phyloP scores from a whole-genome alignment of 2,888 invertebrate species.

The Linhomoeus sp. region DNA sequence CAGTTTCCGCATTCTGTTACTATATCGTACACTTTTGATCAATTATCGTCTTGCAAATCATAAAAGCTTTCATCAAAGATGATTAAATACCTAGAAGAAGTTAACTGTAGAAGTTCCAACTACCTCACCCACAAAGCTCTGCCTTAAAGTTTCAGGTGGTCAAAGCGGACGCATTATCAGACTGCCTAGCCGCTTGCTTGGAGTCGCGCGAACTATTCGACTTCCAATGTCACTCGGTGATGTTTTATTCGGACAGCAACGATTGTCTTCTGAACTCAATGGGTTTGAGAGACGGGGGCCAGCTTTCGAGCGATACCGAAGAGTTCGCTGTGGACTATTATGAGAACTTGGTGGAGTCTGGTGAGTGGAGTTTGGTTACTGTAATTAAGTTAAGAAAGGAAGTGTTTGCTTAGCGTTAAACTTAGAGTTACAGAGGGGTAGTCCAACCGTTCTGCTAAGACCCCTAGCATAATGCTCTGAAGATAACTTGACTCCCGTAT shows the following conservation, averaged over 20 bases:
- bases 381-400: neutral
- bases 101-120: too few relatives aligned
- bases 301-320: conserved; percentile 1
- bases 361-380: neutral
- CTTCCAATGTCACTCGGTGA: conserved; percentile 4
- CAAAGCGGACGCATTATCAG: neutral
- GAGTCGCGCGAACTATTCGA: neutral
- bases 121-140: too few relatives aligned
- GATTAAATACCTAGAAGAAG: too few relatives aligned
- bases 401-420: neutral
- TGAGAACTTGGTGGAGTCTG: conserved; percentile 2
- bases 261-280: conserved; percentile 6
- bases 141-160: too few relatives aligned
- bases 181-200: conserved; percentile 5
- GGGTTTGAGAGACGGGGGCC: neutral
- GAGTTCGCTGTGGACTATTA: conserved; percentile 6
- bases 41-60: too few relatives aligned
- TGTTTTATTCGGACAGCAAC: conserved; percentile 1
- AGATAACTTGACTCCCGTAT: too few relatives aligned
- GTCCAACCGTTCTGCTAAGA: too few relatives aligned
- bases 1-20: too few relatives aligned
- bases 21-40: too few relatives aligned
- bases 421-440: too few relatives aligned
- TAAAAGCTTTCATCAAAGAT: too few relatives aligned
- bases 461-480: too few relatives aligned